phyloP scores from a whole-genome alignment of 1,140 invertebrate species.

The Drosophila persimilis region DNA sequence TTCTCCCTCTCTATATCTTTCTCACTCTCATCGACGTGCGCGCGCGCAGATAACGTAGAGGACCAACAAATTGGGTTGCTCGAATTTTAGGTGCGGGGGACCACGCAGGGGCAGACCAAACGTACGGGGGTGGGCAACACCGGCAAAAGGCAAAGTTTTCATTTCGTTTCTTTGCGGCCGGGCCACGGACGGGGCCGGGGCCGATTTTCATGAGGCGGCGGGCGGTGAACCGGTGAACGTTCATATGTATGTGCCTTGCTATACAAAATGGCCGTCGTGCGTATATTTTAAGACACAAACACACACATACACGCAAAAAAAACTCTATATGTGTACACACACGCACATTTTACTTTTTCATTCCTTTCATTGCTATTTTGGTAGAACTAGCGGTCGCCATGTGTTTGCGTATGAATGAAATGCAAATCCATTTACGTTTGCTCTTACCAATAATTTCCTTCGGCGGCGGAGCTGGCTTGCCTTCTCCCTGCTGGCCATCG shows the following conservation, averaged over 20 bases:
- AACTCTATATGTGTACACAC: conserved; percentile 24
- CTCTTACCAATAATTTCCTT: conserved; percentile 82
- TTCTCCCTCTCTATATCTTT: conserved; percentile 34
- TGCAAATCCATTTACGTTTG: conserved; percentile 12
- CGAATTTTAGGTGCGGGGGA: conserved; percentile 12
- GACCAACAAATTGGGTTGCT: conserved; percentile 70
- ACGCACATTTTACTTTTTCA: conserved; percentile 51
- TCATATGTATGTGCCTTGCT: conserved; percentile 42
- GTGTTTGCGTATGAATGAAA: conserved; percentile 78
- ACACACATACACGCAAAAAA: conserved; percentile 37
- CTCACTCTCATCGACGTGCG: conserved; percentile 17
- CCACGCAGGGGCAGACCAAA: conserved; percentile 6
- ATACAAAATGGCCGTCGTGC: conserved; percentile 80
- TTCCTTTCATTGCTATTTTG: conserved; percentile 74
- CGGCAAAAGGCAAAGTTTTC: conserved; percentile 76
- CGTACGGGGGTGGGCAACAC: conserved; percentile 40
- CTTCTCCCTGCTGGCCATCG: conserved; percentile 63
- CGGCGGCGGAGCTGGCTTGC: conserved; percentile 73
- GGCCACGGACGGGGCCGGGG: not conserved
- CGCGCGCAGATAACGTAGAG: conserved; percentile 20
- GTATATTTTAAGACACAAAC: conserved; percentile 78
- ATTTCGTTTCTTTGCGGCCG: conserved; percentile 58
- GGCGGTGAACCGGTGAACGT: conserved; percentile 39
- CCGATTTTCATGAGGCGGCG: conserved; percentile 60
- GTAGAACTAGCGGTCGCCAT: conserved; percentile 61